Evolutionary conservation across 1,140 invertebrate species (phyloP).

Genomic region (Vanessa atalanta): DNA sequence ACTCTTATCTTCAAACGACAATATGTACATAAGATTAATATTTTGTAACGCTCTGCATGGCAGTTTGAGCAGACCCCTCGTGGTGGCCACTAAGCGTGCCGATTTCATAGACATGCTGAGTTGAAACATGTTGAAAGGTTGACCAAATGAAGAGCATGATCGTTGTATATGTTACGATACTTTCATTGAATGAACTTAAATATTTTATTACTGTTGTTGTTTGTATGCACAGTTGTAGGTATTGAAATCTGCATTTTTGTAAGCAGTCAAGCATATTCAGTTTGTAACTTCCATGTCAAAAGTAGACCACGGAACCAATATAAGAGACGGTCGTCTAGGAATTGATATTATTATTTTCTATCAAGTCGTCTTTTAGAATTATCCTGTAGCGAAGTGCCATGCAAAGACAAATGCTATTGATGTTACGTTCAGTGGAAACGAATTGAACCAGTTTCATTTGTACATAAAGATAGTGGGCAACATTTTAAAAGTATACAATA

Average conservation of each 20-base stretch:
- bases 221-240: conserved; percentile 17
- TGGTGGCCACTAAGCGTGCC: too few species aligned
- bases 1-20: conserved; percentile 80
- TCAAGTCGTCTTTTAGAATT: neutral
- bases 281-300: neutral
- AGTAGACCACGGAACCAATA: conserved; percentile 19
- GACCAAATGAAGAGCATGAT: conserved; percentile 5
- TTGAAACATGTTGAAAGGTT: neutral
- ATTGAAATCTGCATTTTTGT: conserved; percentile 8
- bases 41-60: conserved; percentile 71
- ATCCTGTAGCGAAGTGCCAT: conserved; percentile 56
- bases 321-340: conserved; percentile 29
- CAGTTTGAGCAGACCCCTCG: conserved; percentile 44
- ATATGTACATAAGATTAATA: conserved; percentile 82
- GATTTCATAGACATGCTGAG: too few species aligned
- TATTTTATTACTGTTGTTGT: conserved; percentile 30
- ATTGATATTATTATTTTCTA: conserved; percentile 37
- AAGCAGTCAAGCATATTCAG: conserved; percentile 3
- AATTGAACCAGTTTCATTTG: conserved; percentile 67
- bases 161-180: conserved; percentile 13
- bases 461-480: conserved; percentile 71
- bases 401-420: conserved; percentile 58
- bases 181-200: conserved; percentile 15
- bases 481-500: conserved; percentile 67
- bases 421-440: conserved; percentile 59